These are phyloP conservation scores for Falco naumanni DNA, from an alignment of 2,797 vertebrate species.

Conservation along the genomic window DNA sequence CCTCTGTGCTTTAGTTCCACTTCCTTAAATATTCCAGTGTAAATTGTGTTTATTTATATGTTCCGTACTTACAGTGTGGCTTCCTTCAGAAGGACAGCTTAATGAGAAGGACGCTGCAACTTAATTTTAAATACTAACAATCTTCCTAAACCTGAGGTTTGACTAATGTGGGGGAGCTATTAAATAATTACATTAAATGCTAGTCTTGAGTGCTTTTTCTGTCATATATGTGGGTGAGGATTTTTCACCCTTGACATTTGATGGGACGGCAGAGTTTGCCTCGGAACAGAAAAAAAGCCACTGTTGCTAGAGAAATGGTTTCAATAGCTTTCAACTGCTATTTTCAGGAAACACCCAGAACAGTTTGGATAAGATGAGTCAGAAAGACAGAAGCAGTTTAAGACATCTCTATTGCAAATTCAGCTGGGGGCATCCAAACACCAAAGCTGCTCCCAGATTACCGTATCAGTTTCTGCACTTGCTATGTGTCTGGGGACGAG, in stretches of 20 bases:
- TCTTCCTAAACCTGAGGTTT: not conserved
- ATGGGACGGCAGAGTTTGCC: not conserved
- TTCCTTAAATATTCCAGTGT: not conserved
- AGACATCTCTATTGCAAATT: not conserved
- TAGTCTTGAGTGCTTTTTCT: not conserved
- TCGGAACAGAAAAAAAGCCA: not conserved
- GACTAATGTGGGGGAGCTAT: not conserved
- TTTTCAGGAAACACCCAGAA: slow-evolving; percentile 18
- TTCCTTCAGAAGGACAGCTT: slow-evolving; percentile 19
- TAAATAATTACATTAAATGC: not conserved
- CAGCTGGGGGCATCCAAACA: not conserved
- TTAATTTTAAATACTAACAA: not conserved
- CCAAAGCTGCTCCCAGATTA: not conserved
- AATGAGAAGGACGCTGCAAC: not conserved
- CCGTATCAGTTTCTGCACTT: not conserved
- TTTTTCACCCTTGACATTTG: not conserved
- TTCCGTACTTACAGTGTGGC: not conserved
- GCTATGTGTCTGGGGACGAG: not conserved
- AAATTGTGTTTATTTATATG: slow-evolving; percentile 23
- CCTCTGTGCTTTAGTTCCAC: not conserved
- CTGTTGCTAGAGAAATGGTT: not conserved
- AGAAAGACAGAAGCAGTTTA: not conserved
- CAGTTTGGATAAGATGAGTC: not conserved
- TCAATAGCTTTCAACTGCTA: not conserved
- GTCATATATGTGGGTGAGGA: not conserved